A percentile compares a stretch with the other conserved stretches of the same genome.
phyloP scores from a whole-genome alignment of 2,888 invertebrate species.

The Eretmocerus hayati region DNA sequence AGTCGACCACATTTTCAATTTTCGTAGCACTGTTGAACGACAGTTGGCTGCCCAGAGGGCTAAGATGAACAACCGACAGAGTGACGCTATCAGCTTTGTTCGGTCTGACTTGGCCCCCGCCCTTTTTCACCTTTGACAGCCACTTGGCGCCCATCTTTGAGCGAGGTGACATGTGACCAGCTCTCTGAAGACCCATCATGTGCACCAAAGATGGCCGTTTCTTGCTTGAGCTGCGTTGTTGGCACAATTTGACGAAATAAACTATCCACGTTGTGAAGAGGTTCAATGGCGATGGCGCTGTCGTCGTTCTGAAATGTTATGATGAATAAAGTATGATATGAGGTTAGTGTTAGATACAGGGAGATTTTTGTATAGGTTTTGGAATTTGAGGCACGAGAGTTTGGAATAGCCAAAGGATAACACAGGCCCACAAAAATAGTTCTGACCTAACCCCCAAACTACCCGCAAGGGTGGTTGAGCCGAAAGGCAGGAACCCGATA shows the following conservation, averaged over 20 bases:
- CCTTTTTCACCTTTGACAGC: constrained; percentile 49
- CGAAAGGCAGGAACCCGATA: too few relatives aligned
- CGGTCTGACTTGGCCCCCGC: constrained; percentile 49
- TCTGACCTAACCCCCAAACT: too few relatives aligned
- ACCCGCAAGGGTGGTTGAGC: too few relatives aligned
- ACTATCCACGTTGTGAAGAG: constrained; percentile 59
- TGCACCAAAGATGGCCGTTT: constrained; percentile 50
- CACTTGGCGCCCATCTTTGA: constrained; percentile 51
- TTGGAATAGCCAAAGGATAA: too few relatives aligned
- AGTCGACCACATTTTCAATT: constrained; percentile 86
- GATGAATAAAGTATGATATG: too few relatives aligned
- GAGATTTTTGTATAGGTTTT: too few relatives aligned
- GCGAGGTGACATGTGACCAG: constrained; percentile 47
- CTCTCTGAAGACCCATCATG: constrained; percentile 49
- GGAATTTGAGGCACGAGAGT: too few relatives aligned
- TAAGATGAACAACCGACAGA: constrained; percentile 74
- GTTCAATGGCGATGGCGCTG: constrained; percentile 68
- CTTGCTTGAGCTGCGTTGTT: constrained; percentile 45
- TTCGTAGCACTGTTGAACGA: constrained; percentile 73
- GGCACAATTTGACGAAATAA: constrained; percentile 50
- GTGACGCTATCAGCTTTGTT: constrained; percentile 55
- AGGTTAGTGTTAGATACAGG: too few relatives aligned
- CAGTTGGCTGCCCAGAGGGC: constrained; percentile 77
- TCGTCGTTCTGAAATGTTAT: constrained; percentile 55
- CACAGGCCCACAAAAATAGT: too few relatives aligned